A percentile compares a stretch with the other conserved stretches of the same genome.
Conservation (phyloP, 1,140 invertebrate genomes). For the Drosophila subpulchrella region DNA sequence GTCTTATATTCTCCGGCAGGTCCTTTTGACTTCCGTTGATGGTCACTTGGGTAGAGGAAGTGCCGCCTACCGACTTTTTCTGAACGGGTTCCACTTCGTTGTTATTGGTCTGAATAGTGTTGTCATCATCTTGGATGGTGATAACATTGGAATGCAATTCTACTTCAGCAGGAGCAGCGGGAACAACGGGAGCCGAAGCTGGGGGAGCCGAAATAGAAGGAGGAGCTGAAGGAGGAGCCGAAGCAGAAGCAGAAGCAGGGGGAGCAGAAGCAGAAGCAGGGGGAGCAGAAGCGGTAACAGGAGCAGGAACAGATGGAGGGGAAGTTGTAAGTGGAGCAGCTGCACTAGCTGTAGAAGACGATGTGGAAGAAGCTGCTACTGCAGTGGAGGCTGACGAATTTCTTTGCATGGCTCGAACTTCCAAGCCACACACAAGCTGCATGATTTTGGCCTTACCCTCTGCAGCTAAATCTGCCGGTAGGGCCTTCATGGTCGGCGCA, state of each 20-base stretch:
- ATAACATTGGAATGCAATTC: constrained; percentile 20
- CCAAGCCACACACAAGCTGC: constrained; percentile 72
- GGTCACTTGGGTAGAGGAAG: neutral
- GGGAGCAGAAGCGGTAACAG: neutral
- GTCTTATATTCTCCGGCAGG: constrained; percentile 14
- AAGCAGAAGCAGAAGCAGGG: neutral
- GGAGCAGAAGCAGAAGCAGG: neutral
- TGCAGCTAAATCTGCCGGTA: constrained; percentile 68
- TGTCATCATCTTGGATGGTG: constrained; percentile 23
- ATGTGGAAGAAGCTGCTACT: neutral
- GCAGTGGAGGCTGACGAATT: neutral
- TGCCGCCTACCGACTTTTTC: neutral
- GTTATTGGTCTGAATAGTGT: neutral
- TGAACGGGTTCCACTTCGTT: neutral
- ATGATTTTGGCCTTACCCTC: constrained; percentile 77
- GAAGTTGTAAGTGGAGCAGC: neutral
- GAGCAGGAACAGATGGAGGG: neutral
- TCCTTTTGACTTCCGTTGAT: constrained; percentile 18
- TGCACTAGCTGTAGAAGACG: neutral
- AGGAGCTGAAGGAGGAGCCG: neutral
- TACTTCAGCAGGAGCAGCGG: neutral
- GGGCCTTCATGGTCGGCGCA: constrained; percentile 66
- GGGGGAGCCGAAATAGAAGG: neutral
- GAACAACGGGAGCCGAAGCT: too few relatives aligned
- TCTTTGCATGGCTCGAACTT: constrained; percentile 60